These are phyloP conservation scores for Otolemur crassicaudatus DNA, from an alignment of 2,797 vertebrate genomes.

Conservation along the genomic window DNA sequence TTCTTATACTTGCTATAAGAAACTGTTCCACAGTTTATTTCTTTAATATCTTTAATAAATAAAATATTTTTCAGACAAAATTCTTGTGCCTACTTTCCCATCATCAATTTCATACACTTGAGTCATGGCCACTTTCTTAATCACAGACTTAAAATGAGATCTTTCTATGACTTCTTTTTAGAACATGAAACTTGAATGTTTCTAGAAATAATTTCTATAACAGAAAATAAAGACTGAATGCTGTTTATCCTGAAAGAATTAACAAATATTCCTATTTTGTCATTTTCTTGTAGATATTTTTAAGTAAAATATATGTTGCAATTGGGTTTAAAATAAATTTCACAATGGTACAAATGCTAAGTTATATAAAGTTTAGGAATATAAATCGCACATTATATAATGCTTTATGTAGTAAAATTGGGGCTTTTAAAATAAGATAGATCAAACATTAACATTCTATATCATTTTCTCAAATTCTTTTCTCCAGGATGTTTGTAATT, in stretches of 20 bases:
- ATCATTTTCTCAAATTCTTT: not conserved
- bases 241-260: not conserved
- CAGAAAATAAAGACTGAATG: not conserved
- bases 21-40: conserved; percentile 36
- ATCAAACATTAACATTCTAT: not conserved
- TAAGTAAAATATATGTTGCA: not conserved
- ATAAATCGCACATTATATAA: not conserved
- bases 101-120: conserved; percentile 39
- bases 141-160: conserved; percentile 50
- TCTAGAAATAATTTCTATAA: not conserved
- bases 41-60: not conserved
- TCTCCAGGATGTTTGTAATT: not conserved
- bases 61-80: not conserved
- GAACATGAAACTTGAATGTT: not conserved
- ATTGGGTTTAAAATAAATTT: not conserved
- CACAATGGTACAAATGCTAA: not conserved
- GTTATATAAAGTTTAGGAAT: not conserved
- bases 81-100: conserved; percentile 31
- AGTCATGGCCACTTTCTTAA: conserved; percentile 58
- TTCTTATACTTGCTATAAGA: conserved; percentile 31
- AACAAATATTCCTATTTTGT: not conserved
- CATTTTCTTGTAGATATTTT: not conserved
- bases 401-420: not conserved
- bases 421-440: not conserved
- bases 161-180: not conserved